Conservation (phyloP, 2,797 vertebrate genomes). For the Leptoclinus maculatus region DNA sequence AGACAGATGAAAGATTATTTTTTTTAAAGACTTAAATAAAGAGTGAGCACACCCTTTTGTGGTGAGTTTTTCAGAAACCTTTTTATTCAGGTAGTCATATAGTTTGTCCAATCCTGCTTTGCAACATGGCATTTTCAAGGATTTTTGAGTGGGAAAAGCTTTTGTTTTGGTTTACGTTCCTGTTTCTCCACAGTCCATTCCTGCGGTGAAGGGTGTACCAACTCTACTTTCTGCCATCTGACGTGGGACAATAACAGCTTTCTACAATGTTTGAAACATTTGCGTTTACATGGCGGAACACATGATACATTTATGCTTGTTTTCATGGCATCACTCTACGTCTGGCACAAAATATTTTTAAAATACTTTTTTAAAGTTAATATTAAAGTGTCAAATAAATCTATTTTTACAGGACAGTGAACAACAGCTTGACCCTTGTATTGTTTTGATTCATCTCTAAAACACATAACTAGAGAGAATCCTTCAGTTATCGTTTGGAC, state of each 20-base stretch:
- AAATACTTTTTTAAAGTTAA: not conserved
- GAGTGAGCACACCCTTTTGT: slow-evolving; percentile 41
- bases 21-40: slow-evolving; percentile 24
- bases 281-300: not conserved
- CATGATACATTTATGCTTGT: not conserved
- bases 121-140: not conserved
- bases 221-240: slow-evolving; percentile 8
- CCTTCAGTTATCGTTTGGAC: not conserved
- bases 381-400: not conserved
- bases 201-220: slow-evolving; percentile 49
- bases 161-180: slow-evolving; percentile 28
- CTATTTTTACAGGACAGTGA: not conserved
- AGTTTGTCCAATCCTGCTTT: not conserved
- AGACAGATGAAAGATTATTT: slow-evolving; percentile 22
- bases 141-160: not conserved
- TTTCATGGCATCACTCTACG: not conserved
- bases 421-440: not conserved
- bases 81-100: slow-evolving; percentile 36
- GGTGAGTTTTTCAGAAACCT: slow-evolving; percentile 17
- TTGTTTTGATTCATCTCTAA: not conserved
- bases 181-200: slow-evolving; percentile 52
- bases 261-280: not conserved
- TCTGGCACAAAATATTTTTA: not conserved
- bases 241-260: not conserved
- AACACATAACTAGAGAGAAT: not conserved